Conservation (phyloP, 2,113 vertebrate genomes). For the Chaetorhynchus papuensis region DNA sequence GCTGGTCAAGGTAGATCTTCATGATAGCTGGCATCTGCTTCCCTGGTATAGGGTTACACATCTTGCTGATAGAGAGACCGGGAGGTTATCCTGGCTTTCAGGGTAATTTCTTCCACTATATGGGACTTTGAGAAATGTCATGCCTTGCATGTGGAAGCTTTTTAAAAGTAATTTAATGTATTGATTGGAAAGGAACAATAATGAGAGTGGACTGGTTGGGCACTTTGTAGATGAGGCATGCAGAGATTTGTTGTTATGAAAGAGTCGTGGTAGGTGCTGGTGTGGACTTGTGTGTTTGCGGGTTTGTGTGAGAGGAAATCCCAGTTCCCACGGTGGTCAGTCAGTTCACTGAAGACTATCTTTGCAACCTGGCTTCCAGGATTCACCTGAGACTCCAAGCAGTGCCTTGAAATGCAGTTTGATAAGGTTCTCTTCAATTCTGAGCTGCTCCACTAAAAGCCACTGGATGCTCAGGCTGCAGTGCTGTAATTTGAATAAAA, state of each 20-base stretch:
- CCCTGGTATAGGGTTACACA: not conserved
- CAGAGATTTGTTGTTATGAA: not conserved
- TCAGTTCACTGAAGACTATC: not conserved
- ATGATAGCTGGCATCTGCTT: not conserved
- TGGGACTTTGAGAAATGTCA: not conserved
- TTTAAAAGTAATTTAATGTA: not conserved
- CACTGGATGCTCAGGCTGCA: not conserved
- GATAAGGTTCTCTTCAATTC: not conserved
- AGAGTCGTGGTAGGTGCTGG: not conserved
- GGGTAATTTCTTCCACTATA: not conserved
- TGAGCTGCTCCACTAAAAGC: not conserved
- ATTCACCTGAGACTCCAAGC: not conserved
- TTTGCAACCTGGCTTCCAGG: not conserved
- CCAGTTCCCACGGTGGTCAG: not conserved
- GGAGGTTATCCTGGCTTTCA: not conserved
- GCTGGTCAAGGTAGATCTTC: not conserved
- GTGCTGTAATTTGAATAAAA: not conserved
- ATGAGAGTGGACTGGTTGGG: not conserved
- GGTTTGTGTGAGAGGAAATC: not conserved
- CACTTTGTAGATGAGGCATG: not conserved
- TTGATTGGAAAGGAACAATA: slow-evolving; percentile 1
- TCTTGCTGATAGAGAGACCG: not conserved
- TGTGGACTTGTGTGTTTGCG: not conserved
- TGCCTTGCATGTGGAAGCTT: not conserved
- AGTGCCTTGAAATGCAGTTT: not conserved